phyloP scores from a whole-genome alignment of 2,888 invertebrate species.

The Clepsis dumicolana region DNA sequence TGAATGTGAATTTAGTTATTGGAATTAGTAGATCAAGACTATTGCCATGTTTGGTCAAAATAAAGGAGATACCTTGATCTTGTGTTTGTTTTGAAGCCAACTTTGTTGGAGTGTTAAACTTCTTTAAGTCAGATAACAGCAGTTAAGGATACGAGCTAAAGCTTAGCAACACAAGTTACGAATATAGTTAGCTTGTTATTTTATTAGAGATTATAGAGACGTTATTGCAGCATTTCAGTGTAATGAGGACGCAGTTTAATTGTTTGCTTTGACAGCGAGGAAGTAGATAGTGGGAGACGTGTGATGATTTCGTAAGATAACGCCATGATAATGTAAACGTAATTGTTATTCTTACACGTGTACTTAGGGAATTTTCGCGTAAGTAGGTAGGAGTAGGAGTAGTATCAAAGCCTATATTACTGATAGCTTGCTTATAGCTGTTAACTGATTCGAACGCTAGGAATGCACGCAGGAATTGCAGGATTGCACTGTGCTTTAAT shows the following conservation, averaged over 20 bases:
- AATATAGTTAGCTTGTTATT: background rate
- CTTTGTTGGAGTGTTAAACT: background rate
- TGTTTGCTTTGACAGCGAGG: slow-evolving; percentile 35
- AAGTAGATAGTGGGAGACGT: slow-evolving; percentile 34
- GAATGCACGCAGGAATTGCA: too few relatives aligned
- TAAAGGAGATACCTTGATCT: slow-evolving; percentile 24
- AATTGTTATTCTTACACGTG: slow-evolving; percentile 22
- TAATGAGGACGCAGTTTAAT: slow-evolving; percentile 20
- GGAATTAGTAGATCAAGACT: slow-evolving; percentile 34
- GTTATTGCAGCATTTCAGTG: slow-evolving; percentile 11
- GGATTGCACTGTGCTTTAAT: background rate
- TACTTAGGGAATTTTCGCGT: slow-evolving; percentile 17
- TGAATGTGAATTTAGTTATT: slow-evolving; percentile 35
- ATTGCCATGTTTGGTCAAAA: slow-evolving; percentile 27
- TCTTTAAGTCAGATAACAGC: background rate
- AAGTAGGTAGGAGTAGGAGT: background rate
- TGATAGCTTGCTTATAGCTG: background rate
- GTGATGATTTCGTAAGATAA: slow-evolving; percentile 39
- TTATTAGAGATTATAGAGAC: slow-evolving; percentile 6
- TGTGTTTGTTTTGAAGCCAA: background rate
- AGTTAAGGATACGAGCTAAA: background rate
- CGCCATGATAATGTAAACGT: slow-evolving; percentile 31
- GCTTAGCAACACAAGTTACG: slow-evolving; percentile 4
- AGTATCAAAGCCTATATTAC: background rate
- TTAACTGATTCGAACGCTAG: too few relatives aligned